Evolutionary conservation across 2,113 vertebrate genomes (phyloP), one percentile per base, ranked within the genome.

Genomic region (Porphyrio hochstetteri): DNA sequence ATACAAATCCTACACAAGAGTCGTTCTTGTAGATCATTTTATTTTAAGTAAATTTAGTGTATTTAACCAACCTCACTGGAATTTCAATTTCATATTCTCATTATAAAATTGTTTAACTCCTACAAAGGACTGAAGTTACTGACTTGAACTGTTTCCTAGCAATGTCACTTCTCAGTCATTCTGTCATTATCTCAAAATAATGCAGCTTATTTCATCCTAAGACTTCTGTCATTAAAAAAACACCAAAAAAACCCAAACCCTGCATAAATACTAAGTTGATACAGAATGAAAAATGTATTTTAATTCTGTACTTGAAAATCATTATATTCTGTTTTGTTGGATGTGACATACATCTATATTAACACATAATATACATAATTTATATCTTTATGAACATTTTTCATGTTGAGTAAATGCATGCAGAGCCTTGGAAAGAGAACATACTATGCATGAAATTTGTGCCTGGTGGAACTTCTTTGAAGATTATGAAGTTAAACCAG

Each of bases 131-230:
- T 56, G 56, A 81, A 35, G 6, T 53, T 70, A 92, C 46, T 55
- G 18, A 48, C 46, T 20, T 44, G 42, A 44, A 48, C 29, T 95
- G 44, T 93, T 83, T 97, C 63, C 74, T n/a, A 61, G 20, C 52
- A 87, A 90, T 68, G 35, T 59, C 50, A 44, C 48, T 95, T 90
- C 84, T 83, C 63, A 93, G 31, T 97, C 75, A 92, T 76, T 92
- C 61, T 81, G 67, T 82, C 93, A 90, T 77, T 91, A 78, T 2
- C 36, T 86, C 81, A 95, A 94, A 97, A 95, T 86, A 96, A 89
- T 55, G 9, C 44, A 84, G 55, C 24, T 92, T 91, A 96, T 96
- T 96, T 97, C 13, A 79, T 77, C n/a, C 42, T 70, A 83, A 67
- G 88, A 10, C 27, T 90, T 94, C 92, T 93, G 24, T 94, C 44